Percentiles rank a stretch among this genome's conserved stretches.
These are phyloP conservation scores for Nyctibius grandis DNA, from an alignment of 2,797 vertebrate species.

Conservation along the genomic window DNA sequence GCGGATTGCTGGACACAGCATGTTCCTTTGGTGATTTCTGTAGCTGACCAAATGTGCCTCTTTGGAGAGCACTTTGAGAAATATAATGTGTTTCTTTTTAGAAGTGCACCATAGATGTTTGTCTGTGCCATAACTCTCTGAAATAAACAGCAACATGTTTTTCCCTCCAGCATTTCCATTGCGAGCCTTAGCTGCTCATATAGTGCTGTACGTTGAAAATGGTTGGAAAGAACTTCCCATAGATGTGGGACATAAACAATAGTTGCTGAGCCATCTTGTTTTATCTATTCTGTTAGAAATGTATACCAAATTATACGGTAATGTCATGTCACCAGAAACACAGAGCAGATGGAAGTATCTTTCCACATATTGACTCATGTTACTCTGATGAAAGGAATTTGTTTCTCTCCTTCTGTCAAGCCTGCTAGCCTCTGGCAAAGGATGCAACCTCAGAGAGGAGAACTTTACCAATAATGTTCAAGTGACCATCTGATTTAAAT, in stretches of 20 bases:
- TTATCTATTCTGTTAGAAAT: conserved; percentile 22
- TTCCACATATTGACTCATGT: conserved; percentile 52
- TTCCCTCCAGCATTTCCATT: neutral
- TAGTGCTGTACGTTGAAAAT: neutral
- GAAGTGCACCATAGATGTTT: neutral
- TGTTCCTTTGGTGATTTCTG: neutral
- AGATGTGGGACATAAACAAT: neutral
- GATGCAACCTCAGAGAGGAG: neutral
- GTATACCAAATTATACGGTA: conserved; percentile 25
- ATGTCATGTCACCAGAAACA: conserved; percentile 54
- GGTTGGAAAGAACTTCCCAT: neutral
- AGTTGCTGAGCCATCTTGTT: neutral
- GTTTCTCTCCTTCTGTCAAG: conserved; percentile 57
- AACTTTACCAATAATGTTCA: conserved; percentile 28
- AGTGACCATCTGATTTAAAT: conserved; percentile 27
- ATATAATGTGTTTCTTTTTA: neutral
- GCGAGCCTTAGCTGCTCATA: neutral
- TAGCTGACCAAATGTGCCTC: neutral
- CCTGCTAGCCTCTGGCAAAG: conserved; percentile 46
- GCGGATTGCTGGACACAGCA: neutral
- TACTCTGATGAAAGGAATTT: conserved; percentile 57
- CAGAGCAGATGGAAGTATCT: conserved; percentile 63
- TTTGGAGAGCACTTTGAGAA: neutral
- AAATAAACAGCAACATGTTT: neutral
- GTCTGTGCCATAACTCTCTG: neutral